Evolutionary conservation across 2,888 invertebrate genomes (phyloP).

Genomic region (Pardosa pseudoannulata): DNA sequence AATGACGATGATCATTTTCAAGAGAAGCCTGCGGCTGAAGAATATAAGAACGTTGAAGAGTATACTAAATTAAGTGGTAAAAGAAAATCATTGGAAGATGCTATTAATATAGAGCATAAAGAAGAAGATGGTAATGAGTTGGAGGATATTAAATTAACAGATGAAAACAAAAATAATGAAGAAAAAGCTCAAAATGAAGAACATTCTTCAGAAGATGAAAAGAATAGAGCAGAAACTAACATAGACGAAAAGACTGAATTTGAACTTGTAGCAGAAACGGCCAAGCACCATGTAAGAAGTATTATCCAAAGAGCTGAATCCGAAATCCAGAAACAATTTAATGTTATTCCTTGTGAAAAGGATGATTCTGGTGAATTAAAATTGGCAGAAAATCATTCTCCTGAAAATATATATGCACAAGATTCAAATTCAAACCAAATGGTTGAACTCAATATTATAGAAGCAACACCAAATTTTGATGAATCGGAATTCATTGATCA

Average conservation of each 20-base stretch:
- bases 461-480: neutral
- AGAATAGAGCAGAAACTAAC: neutral
- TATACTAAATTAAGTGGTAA: conserved; percentile 3
- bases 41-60: neutral
- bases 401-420: neutral
- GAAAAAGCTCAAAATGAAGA: neutral
- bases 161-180: neutral
- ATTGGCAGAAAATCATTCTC: neutral
- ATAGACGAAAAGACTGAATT: neutral
- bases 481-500: neutral
- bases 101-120: neutral
- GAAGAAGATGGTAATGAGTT: neutral
- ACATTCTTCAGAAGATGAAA: neutral
- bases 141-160: neutral
- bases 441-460: neutral
- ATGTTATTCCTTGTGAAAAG: neutral
- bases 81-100: conserved; percentile 22
- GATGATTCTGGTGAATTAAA: neutral
- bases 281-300: neutral
- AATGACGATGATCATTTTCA: too few species aligned
- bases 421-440: neutral
- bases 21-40: too few species aligned
- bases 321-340: conserved; percentile 8
- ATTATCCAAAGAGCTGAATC: neutral
- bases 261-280: neutral